Conservation (phyloP, 2,888 invertebrate genomes). For the Chymomyza fuscimana region DNA sequence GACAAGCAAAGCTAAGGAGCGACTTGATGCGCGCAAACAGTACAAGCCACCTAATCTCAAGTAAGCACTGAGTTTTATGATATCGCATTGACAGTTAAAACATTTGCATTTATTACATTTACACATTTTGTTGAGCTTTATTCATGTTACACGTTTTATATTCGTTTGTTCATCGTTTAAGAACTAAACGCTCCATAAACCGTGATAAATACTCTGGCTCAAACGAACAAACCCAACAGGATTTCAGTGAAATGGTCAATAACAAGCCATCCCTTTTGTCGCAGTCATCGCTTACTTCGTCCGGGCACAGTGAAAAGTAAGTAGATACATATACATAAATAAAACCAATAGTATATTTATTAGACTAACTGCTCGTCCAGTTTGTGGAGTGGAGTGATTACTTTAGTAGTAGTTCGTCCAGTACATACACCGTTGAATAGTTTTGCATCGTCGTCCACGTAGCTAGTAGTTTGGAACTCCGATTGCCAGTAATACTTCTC, state of each 20-base stretch:
- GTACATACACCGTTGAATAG: conserved; percentile 43
- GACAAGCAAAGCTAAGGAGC: conserved; percentile 87
- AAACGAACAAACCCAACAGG: conserved; percentile 33
- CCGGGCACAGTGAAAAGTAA: conserved; percentile 66
- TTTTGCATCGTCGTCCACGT: conserved; percentile 12
- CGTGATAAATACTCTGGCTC: conserved; percentile 79
- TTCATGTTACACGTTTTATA: conserved; percentile 16
- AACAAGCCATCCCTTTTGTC: conserved; percentile 55
- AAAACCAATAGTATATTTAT: conserved; percentile 16
- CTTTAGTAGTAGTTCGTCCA: neutral
- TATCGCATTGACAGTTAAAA: neutral
- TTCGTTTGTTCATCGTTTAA: conserved; percentile 41
- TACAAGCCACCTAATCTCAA: conserved; percentile 85
- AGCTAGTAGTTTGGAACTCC: conserved; percentile 41
- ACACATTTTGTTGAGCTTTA: conserved; percentile 17
- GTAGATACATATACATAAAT: conserved; percentile 23
- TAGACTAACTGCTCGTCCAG: conserved; percentile 37
- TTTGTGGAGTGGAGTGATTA: conserved; percentile 26
- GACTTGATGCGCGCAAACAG: conserved; percentile 90
- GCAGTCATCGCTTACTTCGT: conserved; percentile 61
- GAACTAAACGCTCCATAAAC: conserved; percentile 83
- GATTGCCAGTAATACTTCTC: neutral
- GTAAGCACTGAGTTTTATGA: conserved; percentile 57
- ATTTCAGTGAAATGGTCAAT: conserved; percentile 50
- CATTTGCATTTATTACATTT: neutral